Base-by-base conservation (phyloP, 2,888 invertebrate species). In the Ellobium chinense region DNA sequence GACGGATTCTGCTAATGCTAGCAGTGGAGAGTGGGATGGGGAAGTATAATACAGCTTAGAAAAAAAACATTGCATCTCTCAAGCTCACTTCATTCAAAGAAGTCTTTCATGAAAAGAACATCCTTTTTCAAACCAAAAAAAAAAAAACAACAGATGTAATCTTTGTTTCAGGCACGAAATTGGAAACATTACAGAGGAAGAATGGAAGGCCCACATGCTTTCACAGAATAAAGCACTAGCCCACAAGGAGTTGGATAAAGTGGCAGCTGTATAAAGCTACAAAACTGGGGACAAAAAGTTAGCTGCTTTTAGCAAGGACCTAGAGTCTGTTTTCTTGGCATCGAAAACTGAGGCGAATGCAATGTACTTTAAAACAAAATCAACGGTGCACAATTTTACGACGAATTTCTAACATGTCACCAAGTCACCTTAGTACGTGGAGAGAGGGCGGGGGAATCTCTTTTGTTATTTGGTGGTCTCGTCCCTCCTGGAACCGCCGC, bases 361-460 rank as follows among this genome's bases (percentile, higher is more conserved):
- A 12, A 70, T 29, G 24, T 78, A 78, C n/a, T 78, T 62, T 29
- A 78, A 62, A 63, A 78, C 62, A 12, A 78, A 78, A 72, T 36
- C 63, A 9, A 18, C 36, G 5, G 68, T 68, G 9, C 78, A 72
- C 27, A 78, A 78, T 54, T 78, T 70, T 60, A 62, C 70, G n/a
- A n/a, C n/a, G n/a, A n/a, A n/a, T n/a, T n/a, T n/a, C n/a, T n/a
- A n/a, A n/a, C n/a, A n/a, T n/a, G n/a, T n/a, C n/a, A n/a, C n/a
- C n/a, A n/a, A n/a, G n/a, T n/a, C n/a, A n/a, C n/a, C n/a, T n/a
- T n/a, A n/a, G n/a, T n/a, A n/a, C n/a, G n/a, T n/a, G n/a, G n/a
- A n/a, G n/a, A n/a, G n/a, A n/a, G n/a, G n/a, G n/a, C n/a, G n/a
- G n/a, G n/a, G n/a, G n/a, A n/a, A n/a, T n/a, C n/a, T n/a, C n/a